Percentiles rank a stretch among this genome's conserved stretches.
phyloP scores from a whole-genome alignment of 2,797 vertebrate genomes.

The Scomberomorus guttatus region DNA sequence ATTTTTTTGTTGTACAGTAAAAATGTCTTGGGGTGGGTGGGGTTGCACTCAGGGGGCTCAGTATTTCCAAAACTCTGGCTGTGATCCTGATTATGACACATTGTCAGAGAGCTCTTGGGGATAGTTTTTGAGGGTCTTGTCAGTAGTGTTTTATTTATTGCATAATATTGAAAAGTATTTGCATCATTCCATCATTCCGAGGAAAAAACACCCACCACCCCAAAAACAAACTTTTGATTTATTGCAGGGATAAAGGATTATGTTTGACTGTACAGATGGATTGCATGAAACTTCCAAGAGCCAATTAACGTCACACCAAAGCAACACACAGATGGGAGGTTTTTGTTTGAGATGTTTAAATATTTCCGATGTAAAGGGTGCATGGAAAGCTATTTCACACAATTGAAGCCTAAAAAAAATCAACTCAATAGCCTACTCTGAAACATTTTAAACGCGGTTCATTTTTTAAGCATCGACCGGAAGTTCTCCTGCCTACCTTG shows the following conservation, averaged over 20 bases:
- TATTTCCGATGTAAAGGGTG: neutral
- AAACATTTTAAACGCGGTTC: neutral
- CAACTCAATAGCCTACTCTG: no score
- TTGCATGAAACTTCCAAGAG: neutral
- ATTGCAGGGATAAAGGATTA: neutral
- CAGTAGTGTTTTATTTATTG: neutral
- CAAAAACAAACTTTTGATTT: neutral
- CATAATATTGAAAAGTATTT: neutral
- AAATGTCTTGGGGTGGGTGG: neutral
- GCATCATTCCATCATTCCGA: neutral
- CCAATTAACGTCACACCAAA: neutral
- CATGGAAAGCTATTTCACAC: neutral
- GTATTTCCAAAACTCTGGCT: neutral
- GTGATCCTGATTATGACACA: neutral
- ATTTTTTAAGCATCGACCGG: slow-evolving; percentile 33
- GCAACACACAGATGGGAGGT: neutral
- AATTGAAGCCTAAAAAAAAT: neutral
- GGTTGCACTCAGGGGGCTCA: neutral
- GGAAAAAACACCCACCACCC: neutral
- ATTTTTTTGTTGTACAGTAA: no score
- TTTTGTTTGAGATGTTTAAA: neutral
- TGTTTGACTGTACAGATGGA: no score
- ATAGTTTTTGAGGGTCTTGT: neutral
- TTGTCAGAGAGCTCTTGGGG: neutral
- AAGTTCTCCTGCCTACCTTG: slow-evolving; percentile 31